phyloP scores from a whole-genome alignment of 2,888 invertebrate genomes.

The Lacanobia wlatinum region DNA sequence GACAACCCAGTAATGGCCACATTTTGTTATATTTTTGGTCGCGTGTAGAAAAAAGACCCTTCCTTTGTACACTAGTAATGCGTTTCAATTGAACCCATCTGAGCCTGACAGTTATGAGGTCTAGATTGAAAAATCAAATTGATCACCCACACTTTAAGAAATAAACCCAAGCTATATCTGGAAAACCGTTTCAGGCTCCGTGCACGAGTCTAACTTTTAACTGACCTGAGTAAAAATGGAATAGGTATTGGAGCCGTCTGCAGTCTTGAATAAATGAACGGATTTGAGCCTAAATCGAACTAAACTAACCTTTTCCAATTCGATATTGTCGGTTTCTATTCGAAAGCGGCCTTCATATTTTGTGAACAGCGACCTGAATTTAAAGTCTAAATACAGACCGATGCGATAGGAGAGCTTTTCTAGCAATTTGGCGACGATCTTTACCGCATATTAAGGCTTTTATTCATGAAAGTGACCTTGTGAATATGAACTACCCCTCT shows the following conservation, averaged over 20 bases:
- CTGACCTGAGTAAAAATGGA: constrained; percentile 39
- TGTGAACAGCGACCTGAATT: neutral
- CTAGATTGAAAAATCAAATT: constrained; percentile 19
- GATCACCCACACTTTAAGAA: constrained; percentile 8
- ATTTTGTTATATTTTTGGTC: constrained; percentile 61
- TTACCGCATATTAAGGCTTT: too few species aligned
- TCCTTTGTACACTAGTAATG: constrained; percentile 34
- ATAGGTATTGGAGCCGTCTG: constrained; percentile 23
- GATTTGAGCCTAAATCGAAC: constrained; percentile 4
- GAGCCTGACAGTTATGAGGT: constrained; percentile 23
- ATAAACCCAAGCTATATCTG: neutral
- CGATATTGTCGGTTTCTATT: constrained; percentile 6
- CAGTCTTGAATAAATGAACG: constrained; percentile 39
- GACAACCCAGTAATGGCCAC: constrained; percentile 63
- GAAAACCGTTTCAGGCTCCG: neutral
- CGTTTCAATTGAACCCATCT: constrained; percentile 21
- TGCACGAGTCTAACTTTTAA: neutral
- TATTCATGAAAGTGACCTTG: too few species aligned
- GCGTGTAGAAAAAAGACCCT: constrained; percentile 31
- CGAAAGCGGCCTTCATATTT: constrained; percentile 23
- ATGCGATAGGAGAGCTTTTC: neutral
- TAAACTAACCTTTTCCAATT: constrained; percentile 4
- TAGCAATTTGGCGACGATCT: constrained; percentile 12
- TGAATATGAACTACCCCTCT: too few species aligned
- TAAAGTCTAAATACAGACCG: neutral